Conservation (phyloP, 1,140 invertebrate species). For the Zaprionus ghesquierei region DNA sequence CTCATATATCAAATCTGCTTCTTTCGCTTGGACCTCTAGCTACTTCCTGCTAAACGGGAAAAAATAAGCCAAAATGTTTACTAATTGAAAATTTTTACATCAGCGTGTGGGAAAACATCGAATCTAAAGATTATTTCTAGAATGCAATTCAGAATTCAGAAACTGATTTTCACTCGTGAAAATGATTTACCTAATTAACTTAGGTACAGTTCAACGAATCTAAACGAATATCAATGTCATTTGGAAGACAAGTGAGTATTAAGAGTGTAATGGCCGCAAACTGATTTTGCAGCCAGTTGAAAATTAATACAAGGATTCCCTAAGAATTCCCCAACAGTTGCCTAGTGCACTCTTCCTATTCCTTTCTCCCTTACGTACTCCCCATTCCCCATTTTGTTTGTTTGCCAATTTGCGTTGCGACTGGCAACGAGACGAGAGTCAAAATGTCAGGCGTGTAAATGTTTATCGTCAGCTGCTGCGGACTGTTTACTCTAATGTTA, state of each 20-base stretch:
- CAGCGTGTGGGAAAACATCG: not conserved
- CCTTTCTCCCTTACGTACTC: not conserved
- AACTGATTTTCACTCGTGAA: not conserved
- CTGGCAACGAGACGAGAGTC: slow-evolving; percentile 21
- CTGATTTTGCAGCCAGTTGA: not conserved
- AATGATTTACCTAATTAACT: slow-evolving; percentile 22
- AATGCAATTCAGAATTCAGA: slow-evolving; percentile 3
- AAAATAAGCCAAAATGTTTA: not conserved
- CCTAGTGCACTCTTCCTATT: not conserved
- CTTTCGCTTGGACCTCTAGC: not conserved
- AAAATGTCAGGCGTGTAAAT: slow-evolving; percentile 23
- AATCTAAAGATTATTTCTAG: not conserved
- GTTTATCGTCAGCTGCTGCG: slow-evolving; percentile 30
- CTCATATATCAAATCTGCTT: not conserved
- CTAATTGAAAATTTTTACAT: slow-evolving; percentile 2
- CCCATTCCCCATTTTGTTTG: slow-evolving; percentile 1
- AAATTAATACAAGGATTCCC: not conserved
- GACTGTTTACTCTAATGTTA: slow-evolving; percentile 30
- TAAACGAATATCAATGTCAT: not conserved
- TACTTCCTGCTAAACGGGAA: too few species aligned
- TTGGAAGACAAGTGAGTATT: not conserved
- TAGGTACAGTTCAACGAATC: not conserved
- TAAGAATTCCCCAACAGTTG: not conserved
- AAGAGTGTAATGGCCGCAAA: not conserved
- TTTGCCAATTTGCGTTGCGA: slow-evolving; percentile 33